Base-by-base conservation (phyloP, 1,140 invertebrate species). In the Reticulitermes speratus region DNA sequence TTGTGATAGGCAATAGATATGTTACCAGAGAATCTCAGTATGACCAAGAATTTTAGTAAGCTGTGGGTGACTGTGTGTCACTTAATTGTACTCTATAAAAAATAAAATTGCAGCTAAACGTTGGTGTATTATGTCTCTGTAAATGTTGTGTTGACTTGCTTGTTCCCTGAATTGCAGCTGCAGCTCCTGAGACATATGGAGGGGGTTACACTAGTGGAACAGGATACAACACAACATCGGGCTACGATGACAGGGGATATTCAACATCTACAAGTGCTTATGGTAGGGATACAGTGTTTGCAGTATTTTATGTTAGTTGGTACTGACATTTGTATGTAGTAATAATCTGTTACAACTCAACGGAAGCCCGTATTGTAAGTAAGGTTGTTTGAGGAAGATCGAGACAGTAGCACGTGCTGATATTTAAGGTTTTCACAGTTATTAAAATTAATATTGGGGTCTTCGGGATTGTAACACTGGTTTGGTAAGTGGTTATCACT, bases 171-270 rank as follows among this genome's bases (percentile, higher is more conserved):
- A 75, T 75, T 85, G 59, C 44, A 85, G 69, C 45, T 38, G 85
- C 85, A 25, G 30, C 69, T 69, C 69, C 38, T 81, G 69, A 75
- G 59, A 14, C 85, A 16, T 85, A 75, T 45, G 59, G 85, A 23
- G 85, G 85, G 45, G 85, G 85, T 30, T 86, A 86, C 81, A 83
- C 65, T 14, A 86, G 85, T 55, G 85, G 85, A 9, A 52, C 85
- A 55, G 85, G 85, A n/a, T 86, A 86, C 85, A 82, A 86, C 85
- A 86, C 85, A 32, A 44, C 85, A 14, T 82, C 85, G 11, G 81
- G 75, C 44, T 86, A 86, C 38, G 85, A 86, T 82, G 85, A 86
- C 23, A 84, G 83, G 83, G 85, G 85, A 19, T 86, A 86, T 32
- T 86, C 85, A 25, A 86, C 85, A 30, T 45, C 75, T 38, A 82